Base-by-base conservation (phyloP, 2,888 invertebrate species). In the Patella depressa region DNA sequence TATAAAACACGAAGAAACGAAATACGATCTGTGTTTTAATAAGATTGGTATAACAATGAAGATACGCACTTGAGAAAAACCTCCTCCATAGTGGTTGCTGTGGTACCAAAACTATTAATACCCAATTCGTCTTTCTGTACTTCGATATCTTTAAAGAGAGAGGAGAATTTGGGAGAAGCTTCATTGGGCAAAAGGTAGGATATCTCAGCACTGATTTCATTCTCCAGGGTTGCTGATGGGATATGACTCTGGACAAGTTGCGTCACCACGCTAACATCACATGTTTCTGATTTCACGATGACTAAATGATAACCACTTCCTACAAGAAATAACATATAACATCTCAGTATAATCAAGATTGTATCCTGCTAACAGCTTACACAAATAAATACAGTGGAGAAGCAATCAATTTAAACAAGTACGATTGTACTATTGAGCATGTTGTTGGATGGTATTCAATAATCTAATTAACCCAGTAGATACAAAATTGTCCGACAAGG, bases 11-110 rank as follows among this genome's bases (percentile, higher is more conserved):
- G 1, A 24, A 24, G 24, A 24, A 24, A 24, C 24, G 24, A 24
- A 24, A 24, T 24, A 24, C 1, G 24, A 24, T 24, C 1, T 24
- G 24, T 24, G 24, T 24, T 24, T 24, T 24, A 24, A 24, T 24
- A 0, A 24, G 5, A 45, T 5, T 45, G 34, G 34, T 5, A 34
- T 34, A 34, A 5, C 55, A 53, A 17, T 54, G 2, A 29, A 7
- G 14, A 65, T 54, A 82, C 85, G 80, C 80, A 90, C 90, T 87
- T 89, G 12, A 91, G 83, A 79, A 91, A 91, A 3, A 97, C 97
- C 92, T 97, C 97, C 92, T 97, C 97, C 92, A 97, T 93, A 0
- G 96, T 96, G 1, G 97, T 96, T 24, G 96, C 94, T 9, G 96
- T 94, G 34, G 96, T 94, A 11, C 97, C 97, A 90, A 95, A 97